Percentiles rank a stretch among this genome's conserved stretches.
Evolutionary conservation across 2,797 vertebrate genomes (phyloP).

Genomic region (Podarcis siculus): DNA sequence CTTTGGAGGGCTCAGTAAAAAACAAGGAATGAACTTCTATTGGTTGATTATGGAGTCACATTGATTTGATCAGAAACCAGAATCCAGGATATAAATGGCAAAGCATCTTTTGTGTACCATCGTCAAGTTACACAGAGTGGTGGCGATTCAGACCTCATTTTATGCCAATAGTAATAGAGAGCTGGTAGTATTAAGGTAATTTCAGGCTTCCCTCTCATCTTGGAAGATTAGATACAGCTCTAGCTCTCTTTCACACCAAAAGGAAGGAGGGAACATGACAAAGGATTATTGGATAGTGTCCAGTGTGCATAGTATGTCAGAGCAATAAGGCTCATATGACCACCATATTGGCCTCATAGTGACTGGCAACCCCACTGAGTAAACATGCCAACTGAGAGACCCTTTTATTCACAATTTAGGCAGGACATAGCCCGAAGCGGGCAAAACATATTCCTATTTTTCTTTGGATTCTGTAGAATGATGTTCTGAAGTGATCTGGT

Average conservation of each 20-base stretch:
- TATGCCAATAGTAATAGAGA: not conserved
- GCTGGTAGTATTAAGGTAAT: not conserved
- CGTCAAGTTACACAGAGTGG: not conserved
- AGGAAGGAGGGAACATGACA: not conserved
- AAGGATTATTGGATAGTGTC: not conserved
- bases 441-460: not conserved
- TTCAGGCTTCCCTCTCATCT: not conserved
- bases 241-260: not conserved
- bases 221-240: not conserved
- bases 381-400: not conserved
- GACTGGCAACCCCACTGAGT: not conserved
- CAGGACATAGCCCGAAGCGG: not conserved
- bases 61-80: not conserved
- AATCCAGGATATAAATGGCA: not conserved
- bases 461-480: fast-evolving
- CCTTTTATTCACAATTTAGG: constrained; percentile 15
- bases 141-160: not conserved
- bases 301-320: not conserved
- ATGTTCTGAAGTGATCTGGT: fast-evolving
- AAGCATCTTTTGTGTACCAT: not conserved
- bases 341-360: not conserved
- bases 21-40: not conserved
- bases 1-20: constrained; percentile 28
- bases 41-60: not conserved
- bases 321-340: not conserved